phyloP scores from a whole-genome alignment of 2,888 invertebrate species.

The Lasioglossum leucozonium region DNA sequence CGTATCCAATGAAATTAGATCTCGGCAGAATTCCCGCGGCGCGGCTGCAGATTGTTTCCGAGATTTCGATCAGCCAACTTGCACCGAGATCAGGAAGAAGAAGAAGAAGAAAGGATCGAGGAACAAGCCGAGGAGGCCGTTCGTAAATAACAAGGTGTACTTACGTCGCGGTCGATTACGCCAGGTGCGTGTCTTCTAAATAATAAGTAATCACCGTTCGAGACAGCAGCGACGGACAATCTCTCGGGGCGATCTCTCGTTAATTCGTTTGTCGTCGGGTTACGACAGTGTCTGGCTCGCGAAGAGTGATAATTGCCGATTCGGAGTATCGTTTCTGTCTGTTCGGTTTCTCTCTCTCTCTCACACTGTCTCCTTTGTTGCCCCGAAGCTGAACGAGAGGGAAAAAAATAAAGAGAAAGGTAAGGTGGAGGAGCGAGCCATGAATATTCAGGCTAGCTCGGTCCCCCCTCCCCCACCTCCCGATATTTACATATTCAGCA shows the following conservation, averaged over 20 bases:
- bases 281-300: too few species aligned
- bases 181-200: constrained; percentile 44
- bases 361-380: not conserved
- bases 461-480: too few species aligned
- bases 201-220: constrained; percentile 48
- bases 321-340: not conserved
- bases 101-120: not conserved
- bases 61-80: not conserved
- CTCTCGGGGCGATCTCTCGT: constrained; percentile 2
- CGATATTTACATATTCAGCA: constrained; percentile 1
- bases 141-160: constrained; percentile 47
- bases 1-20: constrained; percentile 6
- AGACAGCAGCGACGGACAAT: not conserved
- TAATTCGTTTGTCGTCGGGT: constrained; percentile 26
- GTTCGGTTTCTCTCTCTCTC: not conserved
- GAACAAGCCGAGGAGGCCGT: not conserved
- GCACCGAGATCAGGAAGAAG: not conserved
- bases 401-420: not conserved
- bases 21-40: not conserved
- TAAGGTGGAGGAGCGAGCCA: not conserved
- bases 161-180: constrained; percentile 43
- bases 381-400: not conserved
- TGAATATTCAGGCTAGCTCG: not conserved
- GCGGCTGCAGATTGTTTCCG: not conserved
- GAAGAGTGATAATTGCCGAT: constrained; percentile 33